These are phyloP conservation scores for Hycleus phaleratus DNA, from an alignment of 1,140 invertebrate genomes.

Conservation along the genomic window DNA sequence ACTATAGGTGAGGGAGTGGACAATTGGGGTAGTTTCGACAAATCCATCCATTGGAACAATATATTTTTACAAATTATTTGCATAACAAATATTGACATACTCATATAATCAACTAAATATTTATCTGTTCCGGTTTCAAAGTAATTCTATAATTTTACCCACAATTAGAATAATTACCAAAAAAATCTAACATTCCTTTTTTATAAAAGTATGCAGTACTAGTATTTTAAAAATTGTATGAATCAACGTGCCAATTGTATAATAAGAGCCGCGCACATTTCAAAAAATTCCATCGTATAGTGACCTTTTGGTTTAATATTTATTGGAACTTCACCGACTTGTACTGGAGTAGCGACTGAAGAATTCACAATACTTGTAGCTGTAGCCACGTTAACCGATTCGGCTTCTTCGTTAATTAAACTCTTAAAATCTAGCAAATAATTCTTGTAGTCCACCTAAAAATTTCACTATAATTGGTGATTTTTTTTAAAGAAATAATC, in stretches of 20 bases:
- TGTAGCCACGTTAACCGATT: slow-evolving; percentile 39
- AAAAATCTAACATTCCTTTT: too few relatives aligned
- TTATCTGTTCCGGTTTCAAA: too few relatives aligned
- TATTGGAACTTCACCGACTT: slow-evolving; percentile 40
- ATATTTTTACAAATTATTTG: slow-evolving; percentile 9
- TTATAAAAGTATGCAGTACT: too few relatives aligned
- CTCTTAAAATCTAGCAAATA: slow-evolving; percentile 98
- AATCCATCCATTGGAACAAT: too few relatives aligned
- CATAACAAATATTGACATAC: slow-evolving; percentile 5
- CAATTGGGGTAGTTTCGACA: too few relatives aligned
- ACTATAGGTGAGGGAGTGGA: too few relatives aligned
- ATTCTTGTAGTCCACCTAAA: slow-evolving; percentile 87
- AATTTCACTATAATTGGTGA: neutral
- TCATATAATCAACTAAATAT: neutral
- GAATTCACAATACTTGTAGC: slow-evolving; percentile 47
- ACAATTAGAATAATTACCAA: too few relatives aligned
- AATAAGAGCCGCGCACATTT: slow-evolving; percentile 98
- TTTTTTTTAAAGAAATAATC: neutral
- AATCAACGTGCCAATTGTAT: slow-evolving; percentile 88
- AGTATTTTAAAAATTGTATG: neutral
- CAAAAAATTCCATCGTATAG: slow-evolving; percentile 99
- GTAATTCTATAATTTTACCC: too few relatives aligned
- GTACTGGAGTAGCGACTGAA: slow-evolving; percentile 36
- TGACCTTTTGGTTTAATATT: slow-evolving; percentile 53
- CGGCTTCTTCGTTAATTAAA: slow-evolving; percentile 68